Base-by-base conservation (phyloP, 2,888 invertebrate genomes). In the Yponomeuta evonymella region DNA sequence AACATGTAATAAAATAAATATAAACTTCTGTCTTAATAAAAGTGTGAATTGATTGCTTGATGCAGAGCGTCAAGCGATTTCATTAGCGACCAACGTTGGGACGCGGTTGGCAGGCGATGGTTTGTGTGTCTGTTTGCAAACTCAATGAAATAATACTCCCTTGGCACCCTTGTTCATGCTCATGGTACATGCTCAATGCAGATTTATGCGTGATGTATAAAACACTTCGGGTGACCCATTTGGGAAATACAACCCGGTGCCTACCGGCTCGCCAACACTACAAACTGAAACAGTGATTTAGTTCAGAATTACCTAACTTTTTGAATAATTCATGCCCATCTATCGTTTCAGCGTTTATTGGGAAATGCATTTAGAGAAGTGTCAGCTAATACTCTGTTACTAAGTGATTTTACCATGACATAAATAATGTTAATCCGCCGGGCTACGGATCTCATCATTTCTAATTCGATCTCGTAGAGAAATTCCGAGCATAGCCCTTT, bases 201-300 rank as follows among this genome's bases (percentile, higher is more conserved):
- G 51, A 58, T 58, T 58, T 58, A 58, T 58, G 51, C 51, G 51
- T 58, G 51, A 58, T 15, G 15, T 58, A 58, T 58, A 58, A 58
- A 58, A 58, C 51, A 58, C 51, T 58, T 58, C 51, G 51, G 51
- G 15, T 15, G 51, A 58, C 51, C 51, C 51, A 58, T 58, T 58
- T 58, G 51, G 51, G 51, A 15, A 43, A 58, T 15, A 58, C 51
- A 58, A 58, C 51, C 51, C 51, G 51, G 51, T 58, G 51, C 15
- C 51, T 58, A 58, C 12, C 12, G 15, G 43, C 51, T 15, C 51
- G 51, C 51, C 15, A 15, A 9, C 5, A 58, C 51, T 58, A 58
- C 43, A 43, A 43, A 43, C 51, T 58, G 51, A 58, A 58, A 58
- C 51, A 58, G 51, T 58, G 51, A 58, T 58, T 58, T 58, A 58